Percentiles rank a stretch among this genome's conserved stretches.
Conservation (phyloP, 2,797 vertebrate genomes). For the Anisognathus igniventris region DNA sequence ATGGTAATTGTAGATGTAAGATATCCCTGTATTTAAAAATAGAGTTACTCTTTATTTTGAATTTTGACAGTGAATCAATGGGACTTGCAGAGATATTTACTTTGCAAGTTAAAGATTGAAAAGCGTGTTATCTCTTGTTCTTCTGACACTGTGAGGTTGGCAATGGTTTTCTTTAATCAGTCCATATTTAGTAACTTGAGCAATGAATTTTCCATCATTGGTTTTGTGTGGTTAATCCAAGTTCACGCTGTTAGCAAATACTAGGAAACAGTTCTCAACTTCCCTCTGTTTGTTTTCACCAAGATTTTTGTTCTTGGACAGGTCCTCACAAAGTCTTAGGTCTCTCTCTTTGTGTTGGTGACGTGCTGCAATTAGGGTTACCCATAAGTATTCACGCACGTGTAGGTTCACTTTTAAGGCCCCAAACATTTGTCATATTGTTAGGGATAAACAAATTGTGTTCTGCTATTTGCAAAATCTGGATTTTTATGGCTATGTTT, state of each 20-base stretch:
- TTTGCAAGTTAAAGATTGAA: background rate
- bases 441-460: background rate
- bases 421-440: background rate
- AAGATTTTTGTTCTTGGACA: background rate
- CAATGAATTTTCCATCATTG: constrained; percentile 8
- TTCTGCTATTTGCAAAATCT: background rate
- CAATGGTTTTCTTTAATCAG: background rate
- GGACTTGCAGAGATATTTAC: background rate
- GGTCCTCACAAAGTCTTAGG: background rate
- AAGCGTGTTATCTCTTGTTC: background rate
- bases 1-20: background rate
- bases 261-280: background rate
- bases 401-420: background rate
- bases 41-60: background rate
- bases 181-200: background rate
- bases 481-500: background rate
- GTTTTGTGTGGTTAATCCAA: background rate
- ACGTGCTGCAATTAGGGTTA: background rate
- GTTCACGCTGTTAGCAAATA: background rate
- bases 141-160: background rate
- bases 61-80: constrained; percentile 3
- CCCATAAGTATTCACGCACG: background rate
- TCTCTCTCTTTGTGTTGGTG: background rate
- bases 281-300: background rate
- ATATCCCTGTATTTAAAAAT: background rate